Base-by-base conservation (phyloP, 2,113 vertebrate genomes). In the Nycticebus coucang region DNA sequence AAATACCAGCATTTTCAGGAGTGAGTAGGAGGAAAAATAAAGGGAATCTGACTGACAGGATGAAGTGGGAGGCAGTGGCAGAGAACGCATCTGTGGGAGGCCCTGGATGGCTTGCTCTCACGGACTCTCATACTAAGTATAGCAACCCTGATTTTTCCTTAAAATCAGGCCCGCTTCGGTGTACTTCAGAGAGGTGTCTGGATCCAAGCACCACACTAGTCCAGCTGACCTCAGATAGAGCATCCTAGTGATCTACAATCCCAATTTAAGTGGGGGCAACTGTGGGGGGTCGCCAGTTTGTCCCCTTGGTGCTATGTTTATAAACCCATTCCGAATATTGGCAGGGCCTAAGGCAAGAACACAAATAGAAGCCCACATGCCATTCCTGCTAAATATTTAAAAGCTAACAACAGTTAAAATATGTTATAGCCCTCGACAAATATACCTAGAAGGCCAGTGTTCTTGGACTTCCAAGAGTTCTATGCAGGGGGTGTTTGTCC, bases 361-460 rank as follows among this genome's bases (percentile, higher is more conserved):
- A 85, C 24, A 35, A 88, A 57, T 33, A 88, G 83, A 88, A 33
- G 71, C 24, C 74, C 12, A 30, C 24, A 24, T 84, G 4, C 66
- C 80, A 66, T 28, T 41, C 78, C 71, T 68, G 12, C 53, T 33
- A 92, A 85, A 86, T 79, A 74, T 55, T 79, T 81, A 17, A 80
- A 92, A 64, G 28, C 35, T 91, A 83, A 45, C 35, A 41, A 79
- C n/a, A 35, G 26, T 89, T 75, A 81, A 93, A 89, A 81, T 93
- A 64, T 90, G 37, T 81, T 59, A 6, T 71, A 0, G 79, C 9
- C 28, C 69, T n/a, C 55, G 57, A 78, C 28, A 45, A 24, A 71
- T 83, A 71, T 45, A 41, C 10, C 37, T 71, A 55, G 37, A 35
- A 89, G 33, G 13, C 74, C 81, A 86, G 17, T 35, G 13, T 62